These are phyloP conservation scores for Labrus mixtus DNA, from an alignment of 2,113 vertebrate genomes.

Conservation along the genomic window DNA sequence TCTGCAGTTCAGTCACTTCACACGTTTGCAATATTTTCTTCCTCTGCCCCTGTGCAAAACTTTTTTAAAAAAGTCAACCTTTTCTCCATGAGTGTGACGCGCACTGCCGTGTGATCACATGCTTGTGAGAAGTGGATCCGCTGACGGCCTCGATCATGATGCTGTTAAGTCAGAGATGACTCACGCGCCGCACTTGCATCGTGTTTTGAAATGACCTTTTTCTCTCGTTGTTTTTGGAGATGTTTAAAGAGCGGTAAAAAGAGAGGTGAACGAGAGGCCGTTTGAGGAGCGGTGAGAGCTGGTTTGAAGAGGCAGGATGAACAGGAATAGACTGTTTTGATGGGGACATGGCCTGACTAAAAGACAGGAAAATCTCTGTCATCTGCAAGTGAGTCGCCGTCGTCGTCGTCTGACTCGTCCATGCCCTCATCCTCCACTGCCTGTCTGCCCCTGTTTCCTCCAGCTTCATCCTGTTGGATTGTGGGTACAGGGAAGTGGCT, in stretches of 20 bases:
- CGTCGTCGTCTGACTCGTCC: neutral
- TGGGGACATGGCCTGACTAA: constrained; percentile 21
- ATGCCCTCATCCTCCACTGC: constrained; percentile 24
- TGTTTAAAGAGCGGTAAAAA: constrained; percentile 4
- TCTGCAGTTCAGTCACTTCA: constrained; percentile 14
- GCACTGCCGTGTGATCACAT: constrained; percentile 14
- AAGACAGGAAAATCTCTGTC: constrained; percentile 43
- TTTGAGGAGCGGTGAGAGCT: neutral
- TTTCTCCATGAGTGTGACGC: neutral
- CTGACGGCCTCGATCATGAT: neutral
- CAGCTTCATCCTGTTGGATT: constrained; percentile 9
- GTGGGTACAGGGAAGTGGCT: constrained; percentile 33
- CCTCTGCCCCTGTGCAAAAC: neutral
- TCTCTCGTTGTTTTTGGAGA: neutral
- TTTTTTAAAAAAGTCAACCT: neutral
- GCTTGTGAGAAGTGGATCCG: neutral
- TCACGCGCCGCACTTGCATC: constrained; percentile 20
- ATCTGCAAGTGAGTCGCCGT: neutral
- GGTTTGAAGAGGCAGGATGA: constrained; percentile 39
- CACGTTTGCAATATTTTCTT: neutral
- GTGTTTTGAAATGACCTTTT: neutral
- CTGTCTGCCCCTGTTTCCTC: constrained; percentile 2
- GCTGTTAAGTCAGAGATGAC: constrained; percentile 30
- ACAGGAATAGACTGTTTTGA: constrained; percentile 40
- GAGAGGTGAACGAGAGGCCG: constrained; percentile 6